Conservation (phyloP, 2,888 invertebrate species). For the Tupiocoris notatus region DNA sequence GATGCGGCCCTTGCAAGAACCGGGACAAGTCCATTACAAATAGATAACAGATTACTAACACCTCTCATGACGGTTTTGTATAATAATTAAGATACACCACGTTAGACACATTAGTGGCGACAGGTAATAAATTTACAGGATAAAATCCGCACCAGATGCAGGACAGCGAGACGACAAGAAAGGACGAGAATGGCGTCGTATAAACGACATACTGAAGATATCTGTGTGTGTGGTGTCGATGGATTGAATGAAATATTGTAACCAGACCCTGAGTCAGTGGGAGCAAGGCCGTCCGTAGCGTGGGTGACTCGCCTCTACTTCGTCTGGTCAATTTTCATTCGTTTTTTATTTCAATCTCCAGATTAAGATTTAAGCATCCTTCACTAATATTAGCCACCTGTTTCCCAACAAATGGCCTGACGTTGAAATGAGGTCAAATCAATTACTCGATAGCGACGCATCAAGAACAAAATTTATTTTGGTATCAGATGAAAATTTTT, state of each 20-base stretch:
- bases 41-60: background rate
- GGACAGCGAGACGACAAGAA: no score
- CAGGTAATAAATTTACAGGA: background rate
- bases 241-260: background rate
- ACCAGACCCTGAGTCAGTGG: background rate
- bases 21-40: background rate
- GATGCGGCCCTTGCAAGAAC: background rate
- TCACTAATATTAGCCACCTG: background rate
- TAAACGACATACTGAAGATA: background rate
- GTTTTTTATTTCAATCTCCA: background rate
- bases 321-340: background rate
- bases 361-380: background rate
- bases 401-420: no score
- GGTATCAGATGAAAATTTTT: no score
- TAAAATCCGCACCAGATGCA: background rate
- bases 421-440: no score
- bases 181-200: no score
- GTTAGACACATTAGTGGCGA: background rate
- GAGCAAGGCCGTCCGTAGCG: background rate
- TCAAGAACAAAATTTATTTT: no score
- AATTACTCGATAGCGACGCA: no score
- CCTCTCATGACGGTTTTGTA: background rate
- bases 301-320: background rate
- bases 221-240: background rate
- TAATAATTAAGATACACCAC: background rate